Conservation (phyloP, 2,797 vertebrate species). For the Setipinna tenuifilis region DNA sequence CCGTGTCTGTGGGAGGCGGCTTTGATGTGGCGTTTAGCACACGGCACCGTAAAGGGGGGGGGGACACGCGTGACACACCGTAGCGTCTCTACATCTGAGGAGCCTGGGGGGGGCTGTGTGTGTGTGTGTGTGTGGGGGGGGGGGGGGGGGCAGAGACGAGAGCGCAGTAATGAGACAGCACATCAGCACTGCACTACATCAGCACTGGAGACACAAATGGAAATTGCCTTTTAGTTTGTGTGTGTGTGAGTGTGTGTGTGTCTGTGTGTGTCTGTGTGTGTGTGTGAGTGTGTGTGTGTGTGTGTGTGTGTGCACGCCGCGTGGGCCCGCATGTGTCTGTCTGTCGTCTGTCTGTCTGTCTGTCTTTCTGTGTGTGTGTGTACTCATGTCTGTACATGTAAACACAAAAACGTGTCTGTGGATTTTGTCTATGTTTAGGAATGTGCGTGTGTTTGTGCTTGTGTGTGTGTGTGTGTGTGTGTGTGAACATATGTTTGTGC, state of each 20-base stretch:
- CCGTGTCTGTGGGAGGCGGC: slow-evolving; percentile 3
- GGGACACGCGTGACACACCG: background rate
- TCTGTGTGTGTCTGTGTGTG: no score
- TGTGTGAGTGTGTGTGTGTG: background rate
- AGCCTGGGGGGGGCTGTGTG: background rate
- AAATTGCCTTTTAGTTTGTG: no score
- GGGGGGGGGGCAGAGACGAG: no score
- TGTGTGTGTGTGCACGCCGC: background rate
- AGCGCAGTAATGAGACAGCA: background rate
- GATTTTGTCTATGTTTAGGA: background rate
- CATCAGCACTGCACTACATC: background rate
- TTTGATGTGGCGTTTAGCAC: slow-evolving; percentile 12
- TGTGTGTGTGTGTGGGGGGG: background rate
- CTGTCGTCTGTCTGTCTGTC: no score
- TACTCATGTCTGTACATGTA: background rate
- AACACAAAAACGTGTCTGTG: no score
- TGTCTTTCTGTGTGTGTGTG: no score
- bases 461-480: background rate
- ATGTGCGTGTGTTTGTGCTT: background rate
- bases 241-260: background rate
- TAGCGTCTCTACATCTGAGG: background rate
- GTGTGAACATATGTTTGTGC: background rate
- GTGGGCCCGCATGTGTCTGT: no score
- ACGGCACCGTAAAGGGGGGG: background rate
- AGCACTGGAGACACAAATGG: background rate